phyloP scores from a whole-genome alignment of 23 tunicate species.

The Halocynthia aurantium region DNA sequence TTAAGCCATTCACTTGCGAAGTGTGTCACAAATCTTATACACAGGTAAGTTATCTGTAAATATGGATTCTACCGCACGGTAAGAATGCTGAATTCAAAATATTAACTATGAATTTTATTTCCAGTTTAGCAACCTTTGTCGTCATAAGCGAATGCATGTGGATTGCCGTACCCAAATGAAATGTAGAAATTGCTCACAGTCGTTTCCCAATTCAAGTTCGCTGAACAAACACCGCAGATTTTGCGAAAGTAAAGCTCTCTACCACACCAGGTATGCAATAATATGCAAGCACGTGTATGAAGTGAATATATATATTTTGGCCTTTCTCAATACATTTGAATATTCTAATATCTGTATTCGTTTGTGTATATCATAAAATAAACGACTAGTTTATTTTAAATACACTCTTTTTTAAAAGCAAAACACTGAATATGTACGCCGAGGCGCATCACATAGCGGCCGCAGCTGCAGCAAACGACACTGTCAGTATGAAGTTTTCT shows the following conservation, averaged over 20 bases:
- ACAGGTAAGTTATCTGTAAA: constrained; percentile 33
- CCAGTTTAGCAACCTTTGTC: constrained; percentile 78
- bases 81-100: background rate
- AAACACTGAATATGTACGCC: no score
- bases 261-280: constrained; percentile 20
- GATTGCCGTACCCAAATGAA: constrained; percentile 76
- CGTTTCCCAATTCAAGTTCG: constrained; percentile 81
- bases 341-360: no score
- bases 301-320: no score
- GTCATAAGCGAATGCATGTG: constrained; percentile 89
- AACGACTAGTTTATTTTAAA: no score
- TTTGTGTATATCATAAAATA: no score
- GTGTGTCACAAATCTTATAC: constrained; percentile 90
- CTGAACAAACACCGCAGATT: constrained; percentile 82
- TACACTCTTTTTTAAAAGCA: no score
- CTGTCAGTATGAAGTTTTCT: no score
- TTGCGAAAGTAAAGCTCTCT: constrained; percentile 70
- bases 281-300: no score
- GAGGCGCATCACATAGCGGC: no score
- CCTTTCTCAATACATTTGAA: no score
- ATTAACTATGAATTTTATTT: background rate
- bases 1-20: constrained; percentile 91
- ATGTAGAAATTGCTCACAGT: constrained; percentile 64
- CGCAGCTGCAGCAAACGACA: no score
- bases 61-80: no score